Evolutionary conservation across 2,113 vertebrate species (phyloP).

Genomic region (Zosterops lateralis): DNA sequence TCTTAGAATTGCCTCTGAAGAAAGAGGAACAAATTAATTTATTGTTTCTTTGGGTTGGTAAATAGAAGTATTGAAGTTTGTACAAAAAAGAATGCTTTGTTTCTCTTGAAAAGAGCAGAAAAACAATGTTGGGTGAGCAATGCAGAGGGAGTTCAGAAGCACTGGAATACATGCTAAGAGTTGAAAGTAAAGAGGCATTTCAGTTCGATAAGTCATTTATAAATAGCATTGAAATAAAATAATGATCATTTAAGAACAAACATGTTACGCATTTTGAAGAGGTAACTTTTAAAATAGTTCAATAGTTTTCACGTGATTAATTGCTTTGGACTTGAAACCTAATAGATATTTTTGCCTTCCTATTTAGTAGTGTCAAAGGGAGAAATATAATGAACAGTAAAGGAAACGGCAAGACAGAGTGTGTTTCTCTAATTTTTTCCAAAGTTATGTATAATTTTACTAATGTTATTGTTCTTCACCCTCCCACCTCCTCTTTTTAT

Average conservation of each 20-base stretch:
- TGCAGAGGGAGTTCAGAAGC: not conserved
- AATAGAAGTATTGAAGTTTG: not conserved
- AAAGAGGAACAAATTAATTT: not conserved
- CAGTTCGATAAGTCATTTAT: constrained; percentile 17
- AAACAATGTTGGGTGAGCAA: not conserved
- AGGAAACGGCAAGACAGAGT: constrained; percentile 26
- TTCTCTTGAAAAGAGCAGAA: not conserved
- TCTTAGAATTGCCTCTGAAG: not conserved
- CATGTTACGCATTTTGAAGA: constrained; percentile 44
- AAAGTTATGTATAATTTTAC: constrained; percentile 64
- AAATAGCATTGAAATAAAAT: constrained; percentile 44
- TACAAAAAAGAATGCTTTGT: not conserved
- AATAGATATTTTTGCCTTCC: constrained; percentile 33
- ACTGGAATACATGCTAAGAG: not conserved
- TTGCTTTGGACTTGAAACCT: constrained; percentile 36
- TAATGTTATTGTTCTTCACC: constrained; percentile 26
- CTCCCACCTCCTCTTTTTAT: constrained; percentile 6
- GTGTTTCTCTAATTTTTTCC: constrained; percentile 40
- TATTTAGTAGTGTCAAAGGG: constrained; percentile 64
- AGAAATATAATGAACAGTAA: constrained; percentile 54
- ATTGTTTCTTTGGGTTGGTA: not conserved
- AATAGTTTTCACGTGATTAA: constrained; percentile 46
- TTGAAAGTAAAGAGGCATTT: constrained; percentile 12
- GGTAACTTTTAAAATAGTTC: constrained; percentile 54
- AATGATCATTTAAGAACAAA: constrained; percentile 47